These are phyloP conservation scores for Channa striata DNA, from an alignment of 2,797 vertebrate species.

Conservation along the genomic window DNA sequence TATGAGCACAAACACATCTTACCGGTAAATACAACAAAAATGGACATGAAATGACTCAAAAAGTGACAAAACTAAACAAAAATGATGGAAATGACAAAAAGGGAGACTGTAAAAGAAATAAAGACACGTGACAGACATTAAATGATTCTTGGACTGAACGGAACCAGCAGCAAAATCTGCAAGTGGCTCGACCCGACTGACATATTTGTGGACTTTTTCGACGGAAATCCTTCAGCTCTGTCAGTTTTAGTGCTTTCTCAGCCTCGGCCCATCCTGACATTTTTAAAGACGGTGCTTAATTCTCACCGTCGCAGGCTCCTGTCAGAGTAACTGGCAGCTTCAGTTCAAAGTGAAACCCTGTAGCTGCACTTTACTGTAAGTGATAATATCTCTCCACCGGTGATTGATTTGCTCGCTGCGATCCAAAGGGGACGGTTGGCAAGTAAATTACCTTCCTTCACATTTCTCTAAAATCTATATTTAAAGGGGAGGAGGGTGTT, in stretches of 20 bases:
- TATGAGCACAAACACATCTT: too few species aligned
- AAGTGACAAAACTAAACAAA: too few species aligned
- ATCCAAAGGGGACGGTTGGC: slow-evolving; percentile 50
- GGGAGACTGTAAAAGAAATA: too few species aligned
- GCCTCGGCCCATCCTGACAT: not conserved
- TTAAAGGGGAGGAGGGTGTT: slow-evolving; percentile 57
- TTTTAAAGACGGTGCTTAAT: not conserved
- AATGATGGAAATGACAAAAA: too few species aligned
- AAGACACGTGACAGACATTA: too few species aligned
- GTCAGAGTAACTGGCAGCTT: slow-evolving; percentile 26
- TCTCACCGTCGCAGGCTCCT: slow-evolving; percentile 14
- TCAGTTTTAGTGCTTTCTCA: not conserved
- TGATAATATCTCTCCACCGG: slow-evolving; percentile 62
- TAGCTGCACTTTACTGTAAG: slow-evolving; percentile 50
- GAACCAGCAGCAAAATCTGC: too few species aligned
- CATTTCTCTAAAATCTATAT: slow-evolving; percentile 69
- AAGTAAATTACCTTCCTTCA: slow-evolving; percentile 68
- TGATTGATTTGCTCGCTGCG: slow-evolving; percentile 51
- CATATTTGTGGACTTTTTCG: too few species aligned
- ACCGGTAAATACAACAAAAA: too few species aligned
- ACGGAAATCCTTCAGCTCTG: too few species aligned
- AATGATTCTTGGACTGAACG: too few species aligned
- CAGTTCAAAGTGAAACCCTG: slow-evolving; percentile 31
- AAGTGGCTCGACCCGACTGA: too few species aligned
- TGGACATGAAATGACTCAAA: too few species aligned